Conservation (phyloP, 1,140 invertebrate genomes). For the Melipona quadrifasciata region DNA sequence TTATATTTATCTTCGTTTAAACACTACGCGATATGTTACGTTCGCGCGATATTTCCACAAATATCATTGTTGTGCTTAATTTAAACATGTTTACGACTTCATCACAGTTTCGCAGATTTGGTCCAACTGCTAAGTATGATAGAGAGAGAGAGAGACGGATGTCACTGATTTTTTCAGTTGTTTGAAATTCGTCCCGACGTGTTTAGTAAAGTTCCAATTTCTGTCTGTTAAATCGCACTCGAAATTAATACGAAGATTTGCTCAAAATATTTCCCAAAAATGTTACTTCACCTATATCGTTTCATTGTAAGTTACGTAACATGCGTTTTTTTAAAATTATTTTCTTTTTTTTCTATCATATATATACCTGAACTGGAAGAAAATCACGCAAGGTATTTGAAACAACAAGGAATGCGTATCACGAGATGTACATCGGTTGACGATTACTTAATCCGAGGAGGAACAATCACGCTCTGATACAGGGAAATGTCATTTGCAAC, state of each 20-base stretch:
- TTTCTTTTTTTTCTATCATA: neutral
- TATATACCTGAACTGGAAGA: constrained; percentile 11
- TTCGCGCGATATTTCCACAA: constrained; percentile 24
- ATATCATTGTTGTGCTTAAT: constrained; percentile 38
- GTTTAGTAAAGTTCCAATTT: neutral
- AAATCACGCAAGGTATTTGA: neutral
- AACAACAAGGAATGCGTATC: neutral
- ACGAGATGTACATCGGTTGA: neutral
- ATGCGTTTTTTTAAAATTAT: neutral
- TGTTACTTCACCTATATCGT: constrained; percentile 11
- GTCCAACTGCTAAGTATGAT: constrained; percentile 5
- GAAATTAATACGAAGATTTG: neutral
- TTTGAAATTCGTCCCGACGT: neutral
- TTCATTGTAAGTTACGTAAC: constrained; percentile 22
- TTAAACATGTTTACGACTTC: constrained; percentile 36
- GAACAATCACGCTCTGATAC: neutral
- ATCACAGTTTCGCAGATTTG: constrained; percentile 1
- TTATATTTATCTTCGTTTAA: neutral
- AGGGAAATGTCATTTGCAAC: neutral
- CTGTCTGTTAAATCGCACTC: neutral
- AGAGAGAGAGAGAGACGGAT: constrained; percentile 16
- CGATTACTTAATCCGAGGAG: neutral
- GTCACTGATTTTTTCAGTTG: constrained; percentile 29
- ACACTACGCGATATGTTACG: neutral
- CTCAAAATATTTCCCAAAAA: neutral